Evolutionary conservation across 2,888 invertebrate species (phyloP).

Genomic region (Eledona agricola): DNA sequence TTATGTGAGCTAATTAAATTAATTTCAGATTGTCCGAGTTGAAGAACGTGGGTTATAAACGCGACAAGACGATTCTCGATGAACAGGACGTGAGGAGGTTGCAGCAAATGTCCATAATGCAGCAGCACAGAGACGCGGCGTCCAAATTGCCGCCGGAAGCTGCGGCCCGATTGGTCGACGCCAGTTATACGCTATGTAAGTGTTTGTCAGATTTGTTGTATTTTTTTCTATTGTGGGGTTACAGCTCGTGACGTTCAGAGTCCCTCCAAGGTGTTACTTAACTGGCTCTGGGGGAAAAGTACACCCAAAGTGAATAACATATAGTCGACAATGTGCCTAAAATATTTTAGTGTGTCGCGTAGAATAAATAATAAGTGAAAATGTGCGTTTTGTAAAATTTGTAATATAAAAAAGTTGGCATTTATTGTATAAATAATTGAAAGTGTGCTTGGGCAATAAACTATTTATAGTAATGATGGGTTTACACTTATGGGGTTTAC

Average conservation of each 20-base stretch:
- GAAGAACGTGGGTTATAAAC: slow-evolving; percentile 76
- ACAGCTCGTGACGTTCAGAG: slow-evolving; percentile 83
- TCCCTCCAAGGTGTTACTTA: slow-evolving; percentile 79
- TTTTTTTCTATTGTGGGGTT: too few relatives aligned
- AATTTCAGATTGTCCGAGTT: slow-evolving; percentile 81
- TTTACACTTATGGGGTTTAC: too few relatives aligned
- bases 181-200: slow-evolving; percentile 77
- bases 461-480: slow-evolving; percentile 27
- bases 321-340: slow-evolving; percentile 45
- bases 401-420: slow-evolving; percentile 23
- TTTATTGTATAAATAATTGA: slow-evolving; percentile 28
- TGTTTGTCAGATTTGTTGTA: slow-evolving; percentile 44
- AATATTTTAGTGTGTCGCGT: slow-evolving; percentile 16
- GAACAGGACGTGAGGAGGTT: slow-evolving; percentile 78
- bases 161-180: slow-evolving; percentile 76
- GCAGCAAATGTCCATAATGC: slow-evolving; percentile 78
- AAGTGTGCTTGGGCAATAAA: slow-evolving; percentile 33
- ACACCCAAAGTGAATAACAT: slow-evolving; percentile 69
- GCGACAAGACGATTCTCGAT: slow-evolving; percentile 78
- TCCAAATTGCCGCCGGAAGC: slow-evolving; percentile 75
- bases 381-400: slow-evolving; percentile 31
- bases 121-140: slow-evolving; percentile 74
- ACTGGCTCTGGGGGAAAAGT: slow-evolving; percentile 84
- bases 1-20: slow-evolving; percentile 3
- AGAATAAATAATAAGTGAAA: slow-evolving; percentile 25